Evolutionary conservation across 2,797 vertebrate species (phyloP).

Genomic region (Silurus aristotelis): DNA sequence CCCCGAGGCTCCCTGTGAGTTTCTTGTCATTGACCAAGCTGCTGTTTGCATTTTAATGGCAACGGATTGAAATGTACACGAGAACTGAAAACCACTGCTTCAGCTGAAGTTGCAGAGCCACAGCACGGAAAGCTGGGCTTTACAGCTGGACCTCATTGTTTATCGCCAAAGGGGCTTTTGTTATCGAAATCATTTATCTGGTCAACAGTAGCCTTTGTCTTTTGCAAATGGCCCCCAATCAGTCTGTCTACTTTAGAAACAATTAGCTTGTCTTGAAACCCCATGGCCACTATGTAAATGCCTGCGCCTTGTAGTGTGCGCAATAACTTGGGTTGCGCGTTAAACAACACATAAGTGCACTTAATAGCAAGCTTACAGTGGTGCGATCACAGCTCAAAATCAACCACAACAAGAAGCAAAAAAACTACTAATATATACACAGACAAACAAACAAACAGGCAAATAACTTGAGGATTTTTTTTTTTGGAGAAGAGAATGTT

Average conservation of each 20-base stretch:
- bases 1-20: conserved; percentile 33
- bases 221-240: conserved; percentile 91
- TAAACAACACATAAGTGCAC: not conserved
- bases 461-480: not conserved
- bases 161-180: conserved; percentile 74
- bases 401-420: not conserved
- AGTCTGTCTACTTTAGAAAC: conserved; percentile 88
- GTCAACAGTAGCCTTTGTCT: conserved; percentile 94
- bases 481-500: not conserved
- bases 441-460: not conserved
- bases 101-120: conserved; percentile 57
- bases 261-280: conserved; percentile 85
- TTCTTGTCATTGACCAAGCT: conserved; percentile 62
- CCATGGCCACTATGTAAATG: conserved; percentile 90
- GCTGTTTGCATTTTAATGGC: conserved; percentile 70
- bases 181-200: conserved; percentile 92
- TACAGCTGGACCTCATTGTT: conserved; percentile 70
- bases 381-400: not conserved
- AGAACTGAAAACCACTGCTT: conserved; percentile 57
- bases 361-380: not conserved
- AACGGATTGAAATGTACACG: conserved; percentile 68
- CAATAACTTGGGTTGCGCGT: conserved; percentile 65
- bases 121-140: conserved; percentile 1
- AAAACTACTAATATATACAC: not conserved
- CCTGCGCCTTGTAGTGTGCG: conserved; percentile 73